Evolutionary conservation across 2,888 invertebrate genomes (phyloP), one percentile per base, ranked within the genome.

Genomic region (Boloria selene): DNA sequence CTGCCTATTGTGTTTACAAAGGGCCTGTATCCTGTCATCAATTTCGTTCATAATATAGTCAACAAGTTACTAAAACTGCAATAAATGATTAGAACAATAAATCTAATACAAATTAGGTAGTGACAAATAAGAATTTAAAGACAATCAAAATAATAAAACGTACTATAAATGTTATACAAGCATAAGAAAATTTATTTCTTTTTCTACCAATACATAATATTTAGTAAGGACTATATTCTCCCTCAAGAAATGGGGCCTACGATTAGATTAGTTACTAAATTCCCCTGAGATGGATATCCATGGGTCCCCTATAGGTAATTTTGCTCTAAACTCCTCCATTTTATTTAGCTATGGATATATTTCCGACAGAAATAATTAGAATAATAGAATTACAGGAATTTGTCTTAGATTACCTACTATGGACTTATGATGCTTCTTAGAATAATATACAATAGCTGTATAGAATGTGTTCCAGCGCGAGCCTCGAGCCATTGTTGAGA

Each of bases 1-100:
- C 85, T 84, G 83, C 83, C 83, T 83, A 88, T 90, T 90, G 87
- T 89, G 83, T 72, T 73, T 77, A 86, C 86, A 87, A 87, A 87
- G 86, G 86, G 81, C 83, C 77, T 77, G 84, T 74, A 75, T 88
- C 86, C 88, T 88, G 87, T 80, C 84, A 83, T 85, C 82, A 84
- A 80, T 78, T 79, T 81, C 77, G 80, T 80, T 82, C 77, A 76
- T 64, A 22, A 22, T 22, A 67, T 61, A 56, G 51, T 65, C 58
- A 59, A 64, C 47, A 52, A 64, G 18, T 51, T 18, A 31, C 31
- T 45, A 59, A 64, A 49, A 26, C 31, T 38, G 16, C 17, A 16
- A 49, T 31, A 22, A 16, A 49, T 5, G 13, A 16, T 49, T 13
- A 45, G 17, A 45, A 49, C n/a, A 17, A 59, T 26, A 26, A 45